Evolutionary conservation across 2,797 vertebrate species (phyloP).

Genomic region (Protonibea diacanthus): DNA sequence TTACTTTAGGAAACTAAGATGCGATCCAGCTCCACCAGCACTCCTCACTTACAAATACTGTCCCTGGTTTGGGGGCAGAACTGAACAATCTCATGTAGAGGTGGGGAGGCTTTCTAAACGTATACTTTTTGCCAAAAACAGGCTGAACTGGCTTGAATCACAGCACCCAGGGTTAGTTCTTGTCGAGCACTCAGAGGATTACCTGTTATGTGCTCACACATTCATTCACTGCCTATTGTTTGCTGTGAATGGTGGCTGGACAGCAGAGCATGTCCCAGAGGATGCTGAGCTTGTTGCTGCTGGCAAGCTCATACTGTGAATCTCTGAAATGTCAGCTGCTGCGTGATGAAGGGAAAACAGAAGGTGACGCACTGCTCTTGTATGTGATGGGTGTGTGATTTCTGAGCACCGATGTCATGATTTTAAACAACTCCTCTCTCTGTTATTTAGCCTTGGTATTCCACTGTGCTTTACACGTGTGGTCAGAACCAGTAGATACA

Average conservation of each 20-base stretch:
- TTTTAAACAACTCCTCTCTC: neutral
- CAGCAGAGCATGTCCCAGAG: constrained; percentile 16
- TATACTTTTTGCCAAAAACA: too few relatives aligned
- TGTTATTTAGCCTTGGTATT: neutral
- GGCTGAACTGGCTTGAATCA: neutral
- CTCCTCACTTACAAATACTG: too few relatives aligned
- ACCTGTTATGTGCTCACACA: constrained; percentile 11
- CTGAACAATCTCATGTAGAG: too few relatives aligned
- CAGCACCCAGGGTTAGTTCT: neutral
- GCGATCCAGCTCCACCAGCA: too few relatives aligned
- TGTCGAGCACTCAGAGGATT: neutral
- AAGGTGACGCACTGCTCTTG: constrained; percentile 7
- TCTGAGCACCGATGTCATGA: constrained; percentile 1
- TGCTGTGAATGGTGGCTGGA: constrained; percentile 32
- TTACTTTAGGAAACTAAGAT: too few relatives aligned
- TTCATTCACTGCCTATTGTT: constrained; percentile 40
- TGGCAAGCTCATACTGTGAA: constrained; percentile 20
- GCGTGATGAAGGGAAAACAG: constrained; percentile 21
- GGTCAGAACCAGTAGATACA: neutral
- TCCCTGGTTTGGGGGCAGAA: too few relatives aligned
- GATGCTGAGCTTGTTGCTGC: constrained; percentile 31
- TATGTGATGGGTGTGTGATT: constrained; percentile 20
- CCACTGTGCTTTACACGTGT: neutral
- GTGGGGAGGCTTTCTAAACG: too few relatives aligned
- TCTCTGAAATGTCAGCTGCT: constrained; percentile 42